Evolutionary conservation across 2,113 vertebrate genomes (phyloP), one percentile per base, ranked within the genome.

Genomic region (Oceanodroma tethys): DNA sequence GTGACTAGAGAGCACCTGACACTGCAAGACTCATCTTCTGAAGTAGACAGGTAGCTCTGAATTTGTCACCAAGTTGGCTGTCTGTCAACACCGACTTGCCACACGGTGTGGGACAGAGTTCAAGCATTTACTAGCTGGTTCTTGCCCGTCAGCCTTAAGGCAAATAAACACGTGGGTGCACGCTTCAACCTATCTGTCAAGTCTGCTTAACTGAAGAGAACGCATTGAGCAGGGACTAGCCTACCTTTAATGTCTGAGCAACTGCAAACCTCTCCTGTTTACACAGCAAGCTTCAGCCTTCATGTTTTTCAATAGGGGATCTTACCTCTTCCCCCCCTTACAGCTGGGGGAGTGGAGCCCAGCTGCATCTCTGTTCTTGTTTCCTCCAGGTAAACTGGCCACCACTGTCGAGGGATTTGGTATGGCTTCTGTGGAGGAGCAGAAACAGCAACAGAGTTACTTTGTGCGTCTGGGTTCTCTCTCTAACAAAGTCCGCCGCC

Each of bases 401-500:
- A 78, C 95, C 0, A 48, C 96, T 3, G 87, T 94, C 7, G 95
- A 98, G 55, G 98, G 97, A 2, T 72, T 38, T 9, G 95, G 96
- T 5, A 5, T 90, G 27, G 95, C 97, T 9, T 95, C 98, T 0
- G 70, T 98, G 85, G 97, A 98, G 94, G 96, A 98, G 90, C 98
- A 98, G 96, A 95, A 32, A 47, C 84, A 70, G 78, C 94, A 97
- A 10, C 91, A 65, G 81, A 99, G 98, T 95, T 99, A 99, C 97
- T 99, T 99, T 7, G 98, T 99, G 56, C 99, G 99, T 9, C 96
- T 99, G 98, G 99, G 99, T 4, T 99, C 99, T 16, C 98, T 99
- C 42, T 99, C 99, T 0, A 93, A 97, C 73, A 97, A 98, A 63
- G 97, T 99, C 21, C 98, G 95, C 48, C 98, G 97, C 71, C 97